phyloP scores from a whole-genome alignment of 2,888 invertebrate genomes.

The Neoscelio sp. region DNA sequence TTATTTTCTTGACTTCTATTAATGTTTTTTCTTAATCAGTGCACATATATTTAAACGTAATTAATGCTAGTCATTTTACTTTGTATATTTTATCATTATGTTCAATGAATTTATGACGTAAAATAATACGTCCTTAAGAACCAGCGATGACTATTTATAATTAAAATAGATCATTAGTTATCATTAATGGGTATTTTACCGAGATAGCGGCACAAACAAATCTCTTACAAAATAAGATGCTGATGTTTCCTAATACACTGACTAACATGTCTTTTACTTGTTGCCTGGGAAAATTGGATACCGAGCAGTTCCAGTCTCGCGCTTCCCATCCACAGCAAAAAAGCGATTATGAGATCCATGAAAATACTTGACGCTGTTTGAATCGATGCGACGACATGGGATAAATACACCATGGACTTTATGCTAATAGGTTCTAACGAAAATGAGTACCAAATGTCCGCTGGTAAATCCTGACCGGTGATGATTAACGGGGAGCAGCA shows the following conservation, averaged over 20 bases:
- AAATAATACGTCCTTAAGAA: too few species aligned
- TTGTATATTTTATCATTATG: too few species aligned
- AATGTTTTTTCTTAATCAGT: too few species aligned
- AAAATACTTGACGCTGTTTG: constrained; percentile 8
- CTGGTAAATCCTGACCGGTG: background rate
- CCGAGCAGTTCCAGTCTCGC: constrained; percentile 20
- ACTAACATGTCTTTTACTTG: background rate
- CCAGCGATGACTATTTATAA: too few species aligned
- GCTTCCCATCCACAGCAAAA: constrained; percentile 12
- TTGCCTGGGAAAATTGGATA: background rate
- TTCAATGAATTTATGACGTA: too few species aligned
- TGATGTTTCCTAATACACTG: constrained; percentile 17
- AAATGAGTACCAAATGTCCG: constrained; percentile 15
- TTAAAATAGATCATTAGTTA: constrained; percentile 1
- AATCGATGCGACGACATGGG: background rate
- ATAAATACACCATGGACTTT: background rate
- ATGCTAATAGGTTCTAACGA: background rate
- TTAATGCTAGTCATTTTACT: too few species aligned
- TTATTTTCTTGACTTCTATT: too few species aligned
- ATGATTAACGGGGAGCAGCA: background rate
- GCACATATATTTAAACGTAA: too few species aligned
- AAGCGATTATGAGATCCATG: constrained; percentile 17
- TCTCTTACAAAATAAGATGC: constrained; percentile 13
- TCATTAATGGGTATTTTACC: too few species aligned
- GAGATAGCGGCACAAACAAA: too few species aligned